Base-by-base conservation (phyloP, 2,888 invertebrate species). In the Neoitamus cyanurus region DNA sequence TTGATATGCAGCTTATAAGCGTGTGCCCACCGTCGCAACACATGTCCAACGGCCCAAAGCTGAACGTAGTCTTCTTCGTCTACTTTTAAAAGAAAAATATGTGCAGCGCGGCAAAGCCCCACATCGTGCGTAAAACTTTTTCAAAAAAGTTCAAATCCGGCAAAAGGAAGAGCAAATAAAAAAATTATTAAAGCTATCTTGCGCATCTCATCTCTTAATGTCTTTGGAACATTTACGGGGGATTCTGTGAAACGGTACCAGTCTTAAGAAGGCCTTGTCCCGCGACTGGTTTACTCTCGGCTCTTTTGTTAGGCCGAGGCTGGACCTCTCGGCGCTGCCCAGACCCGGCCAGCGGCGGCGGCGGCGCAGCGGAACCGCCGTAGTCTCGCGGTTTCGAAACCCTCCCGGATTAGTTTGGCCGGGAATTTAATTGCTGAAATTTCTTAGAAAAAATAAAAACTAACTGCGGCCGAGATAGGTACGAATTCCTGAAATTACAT, bases 171-270 rank as follows among this genome's bases (percentile, higher is more conserved):
- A 80, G 72, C 78, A 84, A 82, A 84, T 83, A 83, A 85, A 85
- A 58, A 85, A 84, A 84, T 86, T 86, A 86, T 86, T 86, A 86
- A 86, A 85, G 84, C 68, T 86, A 86, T 86, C 86, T 84, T 86
- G 83, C 85, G 83, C 86, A 86, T 86, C 86, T 83, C 86, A 85
- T 85, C 86, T 84, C 80, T 75, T 84, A 84, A 84, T 84, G 84
- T 84, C 84, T 84, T 84, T 84, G 68, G 72, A 83, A 72, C 72
- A 72, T 83, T 83, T 72, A 83, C 83, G 83, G 72, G 58, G 72
- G 83, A 83, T 83, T 83, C 83, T 83, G 70, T 83, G 73, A 84
- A 84, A 84, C 83, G 83, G 83, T 84, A 84, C 83, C 73, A 84
- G 83, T 73, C 75, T 84, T 84, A 75, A 84, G 68, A 75, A 84